These are phyloP conservation scores for Nixonia krombeini DNA, from an alignment of 1,140 invertebrate genomes.

Conservation along the genomic window DNA sequence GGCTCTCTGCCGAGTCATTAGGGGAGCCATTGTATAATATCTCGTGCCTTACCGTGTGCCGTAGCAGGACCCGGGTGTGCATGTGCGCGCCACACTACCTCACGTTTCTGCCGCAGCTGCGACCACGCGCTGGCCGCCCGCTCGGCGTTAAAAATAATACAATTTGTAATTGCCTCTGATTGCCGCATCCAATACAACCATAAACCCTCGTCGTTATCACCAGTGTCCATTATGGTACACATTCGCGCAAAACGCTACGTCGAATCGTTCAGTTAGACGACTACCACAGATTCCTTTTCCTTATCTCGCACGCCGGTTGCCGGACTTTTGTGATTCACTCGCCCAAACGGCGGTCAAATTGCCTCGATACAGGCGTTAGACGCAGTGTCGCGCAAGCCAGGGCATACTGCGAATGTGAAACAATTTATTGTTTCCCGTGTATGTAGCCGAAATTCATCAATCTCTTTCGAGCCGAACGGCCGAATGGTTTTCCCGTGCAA, in stretches of 20 bases:
- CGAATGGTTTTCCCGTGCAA: background rate
- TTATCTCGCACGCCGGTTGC: no score
- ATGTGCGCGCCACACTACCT: slow-evolving; percentile 35
- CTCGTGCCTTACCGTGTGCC: slow-evolving; percentile 57
- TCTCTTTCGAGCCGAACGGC: background rate
- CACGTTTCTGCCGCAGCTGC: slow-evolving; percentile 47
- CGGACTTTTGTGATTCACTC: no score
- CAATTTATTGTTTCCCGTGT: slow-evolving; percentile 7
- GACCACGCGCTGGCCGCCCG: slow-evolving; percentile 33
- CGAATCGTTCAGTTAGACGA: no score
- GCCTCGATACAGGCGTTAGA: no score
- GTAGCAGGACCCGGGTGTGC: slow-evolving; percentile 32
- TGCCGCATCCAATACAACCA: slow-evolving; percentile 46
- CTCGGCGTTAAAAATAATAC: slow-evolving; percentile 58
- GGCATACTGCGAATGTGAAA: no score
- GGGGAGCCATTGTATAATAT: slow-evolving; percentile 59
- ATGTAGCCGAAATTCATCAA: slow-evolving; percentile 4
- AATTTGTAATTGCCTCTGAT: slow-evolving; percentile 61
- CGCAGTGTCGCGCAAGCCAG: no score
- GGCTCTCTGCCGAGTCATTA: slow-evolving; percentile 64
- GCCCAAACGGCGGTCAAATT: no score
- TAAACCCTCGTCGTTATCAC: slow-evolving; percentile 5
- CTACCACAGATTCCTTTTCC: no score
- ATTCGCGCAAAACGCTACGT: slow-evolving; percentile 27
- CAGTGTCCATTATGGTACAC: slow-evolving; percentile 8